Conservation (phyloP, 2,797 vertebrate species). For the Thamnophis elegans region DNA sequence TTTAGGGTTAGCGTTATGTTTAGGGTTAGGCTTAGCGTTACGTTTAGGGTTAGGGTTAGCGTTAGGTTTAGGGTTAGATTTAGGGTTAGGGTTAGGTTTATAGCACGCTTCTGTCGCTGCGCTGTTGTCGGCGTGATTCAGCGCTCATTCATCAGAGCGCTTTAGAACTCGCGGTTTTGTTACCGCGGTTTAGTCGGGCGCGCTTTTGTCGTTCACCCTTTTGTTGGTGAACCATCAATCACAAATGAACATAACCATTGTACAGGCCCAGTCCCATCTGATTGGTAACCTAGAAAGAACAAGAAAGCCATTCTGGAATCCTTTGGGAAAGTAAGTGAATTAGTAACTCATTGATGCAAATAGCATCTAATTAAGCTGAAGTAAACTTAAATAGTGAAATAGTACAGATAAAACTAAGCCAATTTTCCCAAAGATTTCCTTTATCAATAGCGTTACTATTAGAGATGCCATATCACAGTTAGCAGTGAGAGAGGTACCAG, state of each 20-base stretch:
- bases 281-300: not conserved
- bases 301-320: not conserved
- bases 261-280: not conserved
- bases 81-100: too few relatives aligned
- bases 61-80: too few relatives aligned
- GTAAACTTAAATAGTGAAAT: not conserved
- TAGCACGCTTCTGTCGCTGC: too few relatives aligned
- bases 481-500: not conserved
- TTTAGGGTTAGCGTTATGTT: too few relatives aligned
- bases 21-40: too few relatives aligned
- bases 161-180: too few relatives aligned
- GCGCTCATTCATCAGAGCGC: too few relatives aligned
- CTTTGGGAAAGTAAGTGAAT: not conserved
- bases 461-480: not conserved
- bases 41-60: too few relatives aligned
- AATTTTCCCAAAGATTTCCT: not conserved
- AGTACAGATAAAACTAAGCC: not conserved
- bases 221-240: too few relatives aligned
- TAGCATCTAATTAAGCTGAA: not conserved
- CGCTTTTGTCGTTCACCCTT: too few relatives aligned
- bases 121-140: too few relatives aligned
- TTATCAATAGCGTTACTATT: not conserved
- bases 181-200: too few relatives aligned
- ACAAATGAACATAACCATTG: not conserved
- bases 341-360: not conserved